Evolutionary conservation across 2,797 vertebrate species (phyloP).

Genomic region (Lagocephalus sceleratus): DNA sequence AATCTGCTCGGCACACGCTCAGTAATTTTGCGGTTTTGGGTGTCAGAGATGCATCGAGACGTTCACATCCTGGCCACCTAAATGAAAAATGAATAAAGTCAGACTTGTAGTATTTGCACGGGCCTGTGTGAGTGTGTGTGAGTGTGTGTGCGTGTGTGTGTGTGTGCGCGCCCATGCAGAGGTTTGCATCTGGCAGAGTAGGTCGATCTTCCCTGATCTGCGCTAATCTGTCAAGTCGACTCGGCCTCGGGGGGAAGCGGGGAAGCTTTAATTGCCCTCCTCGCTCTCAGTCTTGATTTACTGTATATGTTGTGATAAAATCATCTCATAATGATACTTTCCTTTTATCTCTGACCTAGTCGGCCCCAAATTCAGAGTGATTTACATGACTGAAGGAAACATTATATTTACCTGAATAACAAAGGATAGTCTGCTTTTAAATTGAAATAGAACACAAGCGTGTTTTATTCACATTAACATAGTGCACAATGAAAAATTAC

Average conservation of each 20-base stretch:
- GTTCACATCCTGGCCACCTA: slow-evolving; percentile 2
- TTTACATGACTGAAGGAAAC: background rate
- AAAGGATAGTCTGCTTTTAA: no score
- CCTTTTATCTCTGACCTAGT: slow-evolving; percentile 29
- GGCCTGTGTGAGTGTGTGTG: no score
- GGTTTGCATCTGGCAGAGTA: slow-evolving; percentile 19
- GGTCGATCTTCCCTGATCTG: slow-evolving; percentile 58
- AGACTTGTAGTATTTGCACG: slow-evolving; percentile 24
- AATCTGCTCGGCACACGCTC: no score
- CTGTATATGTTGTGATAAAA: slow-evolving; percentile 19
- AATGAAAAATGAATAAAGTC: slow-evolving; percentile 1
- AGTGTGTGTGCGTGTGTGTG: background rate
- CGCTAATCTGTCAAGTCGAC: slow-evolving; percentile 53
- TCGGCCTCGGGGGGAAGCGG: slow-evolving; percentile 39
- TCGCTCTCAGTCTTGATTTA: slow-evolving; percentile 19
- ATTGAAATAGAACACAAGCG: no score
- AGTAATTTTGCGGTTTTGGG: no score
- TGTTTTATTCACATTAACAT: no score
- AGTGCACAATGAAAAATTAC: no score
- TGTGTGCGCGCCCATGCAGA: background rate
- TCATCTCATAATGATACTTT: slow-evolving; percentile 22
- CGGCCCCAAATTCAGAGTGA: background rate
- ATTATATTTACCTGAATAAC: background rate
- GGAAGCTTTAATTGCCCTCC: slow-evolving; percentile 13
- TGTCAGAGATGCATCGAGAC: slow-evolving; percentile 4